A percentile compares a stretch with the other conserved stretches of the same genome.
phyloP scores from a whole-genome alignment of 1,140 invertebrate genomes.

The Matsumurasca onukii region DNA sequence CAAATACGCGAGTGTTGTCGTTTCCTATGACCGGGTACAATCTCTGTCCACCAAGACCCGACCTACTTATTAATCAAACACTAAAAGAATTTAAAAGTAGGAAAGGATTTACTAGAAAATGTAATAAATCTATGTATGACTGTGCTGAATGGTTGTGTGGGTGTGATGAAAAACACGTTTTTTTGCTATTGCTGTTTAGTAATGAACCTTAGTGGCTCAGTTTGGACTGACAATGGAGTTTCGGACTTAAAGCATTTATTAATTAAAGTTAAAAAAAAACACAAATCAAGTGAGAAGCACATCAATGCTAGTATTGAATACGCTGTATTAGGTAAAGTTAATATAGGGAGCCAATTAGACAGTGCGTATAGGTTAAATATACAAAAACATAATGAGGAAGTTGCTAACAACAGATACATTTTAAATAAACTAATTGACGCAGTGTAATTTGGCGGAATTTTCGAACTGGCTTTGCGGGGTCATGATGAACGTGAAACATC shows the following conservation, averaged over 20 bases:
- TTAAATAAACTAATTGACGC: no score
- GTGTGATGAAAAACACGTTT: no score
- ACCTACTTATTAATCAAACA: constrained; percentile 1
- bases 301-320: not conserved
- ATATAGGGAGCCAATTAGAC: constrained; percentile 1
- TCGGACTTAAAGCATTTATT: constrained; percentile 4
- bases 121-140: not conserved
- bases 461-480: no score
- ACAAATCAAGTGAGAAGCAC: no score
- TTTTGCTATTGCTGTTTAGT: constrained; percentile 11
- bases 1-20: no score
- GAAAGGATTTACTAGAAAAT: not conserved
- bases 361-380: constrained; percentile 10
- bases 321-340: not conserved
- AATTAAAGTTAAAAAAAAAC: not conserved
- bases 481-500: no score
- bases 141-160: no score
- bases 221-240: not conserved
- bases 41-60: no score
- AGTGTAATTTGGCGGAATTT: no score
- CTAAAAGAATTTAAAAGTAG: not conserved
- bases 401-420: no score
- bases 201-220: not conserved
- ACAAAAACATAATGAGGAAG: constrained; percentile 1
- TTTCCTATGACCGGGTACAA: no score